A percentile compares a stretch with the other conserved stretches of the same genome.
Conservation (phyloP, 1,140 invertebrate species). For the Pachypeltis micranthus region DNA sequence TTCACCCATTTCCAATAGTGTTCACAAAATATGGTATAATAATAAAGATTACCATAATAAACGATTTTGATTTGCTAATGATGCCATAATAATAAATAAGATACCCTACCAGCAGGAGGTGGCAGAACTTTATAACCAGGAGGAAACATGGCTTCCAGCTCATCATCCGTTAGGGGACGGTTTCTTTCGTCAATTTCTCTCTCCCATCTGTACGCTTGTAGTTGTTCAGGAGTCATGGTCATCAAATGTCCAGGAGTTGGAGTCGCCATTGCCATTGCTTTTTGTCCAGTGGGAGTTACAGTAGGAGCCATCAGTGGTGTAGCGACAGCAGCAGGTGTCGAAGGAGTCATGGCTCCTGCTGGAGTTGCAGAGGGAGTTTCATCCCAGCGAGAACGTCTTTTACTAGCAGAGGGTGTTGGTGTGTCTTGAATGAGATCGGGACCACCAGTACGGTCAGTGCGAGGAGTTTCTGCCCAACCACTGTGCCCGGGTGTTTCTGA, state of each 20-base stretch:
- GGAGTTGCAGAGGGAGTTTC: slow-evolving; percentile 73
- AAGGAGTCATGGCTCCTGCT: slow-evolving; percentile 38
- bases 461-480: slow-evolving; percentile 95
- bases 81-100: no score
- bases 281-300: slow-evolving; percentile 83
- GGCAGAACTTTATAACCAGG: slow-evolving; percentile 95
- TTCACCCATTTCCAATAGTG: no score
- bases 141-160: slow-evolving; percentile 93
- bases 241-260: slow-evolving; percentile 88
- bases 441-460: slow-evolving; percentile 66
- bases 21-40: no score
- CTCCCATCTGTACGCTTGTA: slow-evolving; percentile 98
- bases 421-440: slow-evolving; percentile 69
- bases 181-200: slow-evolving; percentile 97
- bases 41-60: no score
- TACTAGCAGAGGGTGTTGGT: slow-evolving; percentile 84
- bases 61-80: no score
- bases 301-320: slow-evolving; percentile 44
- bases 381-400: slow-evolving; percentile 90
- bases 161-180: slow-evolving; percentile 89
- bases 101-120: slow-evolving; percentile 74
- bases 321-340: slow-evolving; percentile 46
- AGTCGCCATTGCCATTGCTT: slow-evolving; percentile 96
- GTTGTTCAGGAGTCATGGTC: slow-evolving; percentile 97
- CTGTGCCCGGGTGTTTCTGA: slow-evolving; percentile 88